Evolutionary conservation across 2,797 vertebrate genomes (phyloP), one percentile per base, ranked within the genome.

Genomic region (Denticeps clupeoides): DNA sequence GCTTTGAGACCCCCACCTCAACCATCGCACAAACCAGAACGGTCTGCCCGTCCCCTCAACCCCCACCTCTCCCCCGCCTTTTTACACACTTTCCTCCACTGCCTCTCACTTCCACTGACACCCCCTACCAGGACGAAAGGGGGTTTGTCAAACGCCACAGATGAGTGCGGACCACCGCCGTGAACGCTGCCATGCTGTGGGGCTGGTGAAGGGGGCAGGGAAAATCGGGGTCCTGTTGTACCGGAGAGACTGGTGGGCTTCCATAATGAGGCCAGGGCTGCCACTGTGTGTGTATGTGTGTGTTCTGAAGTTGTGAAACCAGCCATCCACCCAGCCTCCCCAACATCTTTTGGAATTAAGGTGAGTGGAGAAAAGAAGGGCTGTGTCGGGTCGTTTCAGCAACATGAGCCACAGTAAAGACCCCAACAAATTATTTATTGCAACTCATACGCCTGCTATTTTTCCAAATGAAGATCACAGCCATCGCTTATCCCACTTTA

Each of bases 131-230:
- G 53, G 27, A 58, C 63, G 60, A 56, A 58, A 49, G 58, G 51
- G 45, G 2, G 55, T 55, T 23, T 50, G 28, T 24, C 41, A 38
- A 51, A 62, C 64, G 56, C 53, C 56, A 42, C 41, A 67, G 60
- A 55, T 52, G 26, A 60, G 59, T 45, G 56, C 26, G 50, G 72
- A 68, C 71, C 68, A 69, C 64, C 56, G 5, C 15, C 53, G 64
- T 65, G 60, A 61, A 31, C 21, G 47, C 48, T 13, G 45, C 57
- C 37, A 58, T 60, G 51, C 62, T 55, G 9, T 23, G 18, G 21
- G 16, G 26, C 18, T 21, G 15, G 7, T 13, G 23, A 26, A 26
- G 37, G 26, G 18, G 46, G 23, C 8, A n/a, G 10, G 18, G 4
- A 4, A 3, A 10, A 13, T 25, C 7, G 19, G 28, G n/a, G 40